A percentile compares a stretch with the other conserved stretches of the same genome.
Conservation (phyloP, 2,888 invertebrate species). For the Microctonus hyperodae region DNA sequence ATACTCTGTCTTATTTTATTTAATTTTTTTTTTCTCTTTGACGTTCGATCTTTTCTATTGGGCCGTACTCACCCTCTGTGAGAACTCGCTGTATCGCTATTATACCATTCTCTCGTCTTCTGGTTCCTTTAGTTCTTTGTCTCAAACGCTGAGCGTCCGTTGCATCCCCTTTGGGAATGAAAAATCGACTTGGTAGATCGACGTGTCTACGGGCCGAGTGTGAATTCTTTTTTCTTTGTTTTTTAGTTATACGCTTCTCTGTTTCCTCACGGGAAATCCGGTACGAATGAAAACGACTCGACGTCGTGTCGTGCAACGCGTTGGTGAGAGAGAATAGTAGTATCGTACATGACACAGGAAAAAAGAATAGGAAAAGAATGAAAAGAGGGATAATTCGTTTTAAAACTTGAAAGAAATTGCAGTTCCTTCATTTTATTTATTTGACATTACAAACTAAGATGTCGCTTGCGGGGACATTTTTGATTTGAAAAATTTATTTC, state of each 20-base stretch:
- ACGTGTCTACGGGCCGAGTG: constrained; percentile 37
- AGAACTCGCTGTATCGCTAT: constrained; percentile 21
- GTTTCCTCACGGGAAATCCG: constrained; percentile 49
- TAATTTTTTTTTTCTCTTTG: constrained; percentile 23
- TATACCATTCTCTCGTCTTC: constrained; percentile 14
- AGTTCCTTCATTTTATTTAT: not conserved
- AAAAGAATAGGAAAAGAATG: not conserved
- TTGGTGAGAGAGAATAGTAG: not conserved
- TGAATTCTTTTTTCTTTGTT: constrained; percentile 31
- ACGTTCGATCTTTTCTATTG: constrained; percentile 23
- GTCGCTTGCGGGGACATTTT: too few relatives aligned
- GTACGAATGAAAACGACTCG: constrained; percentile 25
- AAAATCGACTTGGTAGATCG: constrained; percentile 45
- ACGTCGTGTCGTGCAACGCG: constrained; percentile 1
- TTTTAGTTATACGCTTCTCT: constrained; percentile 44
- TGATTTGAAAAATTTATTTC: too few relatives aligned
- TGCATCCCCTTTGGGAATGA: constrained; percentile 33
- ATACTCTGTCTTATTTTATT: constrained; percentile 13
- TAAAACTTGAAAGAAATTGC: not conserved
- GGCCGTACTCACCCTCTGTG: constrained; percentile 6
- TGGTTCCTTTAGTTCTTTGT: constrained; percentile 13
- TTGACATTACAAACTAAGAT: not conserved
- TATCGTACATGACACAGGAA: not conserved
- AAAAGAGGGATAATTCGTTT: not conserved
- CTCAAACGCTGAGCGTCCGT: constrained; percentile 14